Conservation (phyloP, 2,797 vertebrate genomes). For the Distichodus sexfasciatus region DNA sequence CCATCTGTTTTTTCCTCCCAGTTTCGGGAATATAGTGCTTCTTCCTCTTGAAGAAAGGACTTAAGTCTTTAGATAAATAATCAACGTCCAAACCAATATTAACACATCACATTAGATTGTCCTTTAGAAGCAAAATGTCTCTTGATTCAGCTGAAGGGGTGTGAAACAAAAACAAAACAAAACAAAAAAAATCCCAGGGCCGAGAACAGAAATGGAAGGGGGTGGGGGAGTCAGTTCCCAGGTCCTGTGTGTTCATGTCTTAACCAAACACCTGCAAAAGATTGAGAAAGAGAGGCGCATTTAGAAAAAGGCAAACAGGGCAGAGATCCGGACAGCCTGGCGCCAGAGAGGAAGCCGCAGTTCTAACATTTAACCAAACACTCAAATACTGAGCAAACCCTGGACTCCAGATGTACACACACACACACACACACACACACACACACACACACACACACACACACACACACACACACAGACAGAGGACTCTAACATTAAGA, state of each 20-base stretch:
- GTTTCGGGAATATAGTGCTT: conserved; percentile 84
- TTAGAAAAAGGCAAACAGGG: conserved; percentile 91
- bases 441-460: conserved; percentile 73
- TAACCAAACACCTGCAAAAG: conserved; percentile 97
- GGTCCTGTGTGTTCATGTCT: conserved; percentile 76
- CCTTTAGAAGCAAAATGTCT: conserved; percentile 69
- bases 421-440: conserved; percentile 75
- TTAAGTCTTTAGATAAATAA: conserved; percentile 93
- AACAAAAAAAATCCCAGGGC: conserved; percentile 63
- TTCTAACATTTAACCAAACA: conserved; percentile 97
- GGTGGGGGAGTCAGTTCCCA: conserved; percentile 64
- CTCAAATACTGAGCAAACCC: conserved; percentile 88
- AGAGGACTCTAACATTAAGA: no score
- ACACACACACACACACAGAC: no score
- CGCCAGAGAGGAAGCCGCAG: conserved; percentile 97
- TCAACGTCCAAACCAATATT: conserved; percentile 84
- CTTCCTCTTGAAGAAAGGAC: conserved; percentile 93
- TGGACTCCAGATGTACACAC: conserved; percentile 89
- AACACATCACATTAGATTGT: conserved; percentile 83
- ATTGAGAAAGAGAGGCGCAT: conserved; percentile 89
- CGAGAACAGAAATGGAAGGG: conserved; percentile 64
- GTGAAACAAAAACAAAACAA: not conserved
- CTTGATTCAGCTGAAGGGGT: conserved; percentile 73
- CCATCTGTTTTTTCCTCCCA: conserved; percentile 76
- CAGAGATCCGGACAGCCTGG: conserved; percentile 96